Evolutionary conservation across 2,888 invertebrate genomes (phyloP).

Genomic region (Parnassius orleans): DNA sequence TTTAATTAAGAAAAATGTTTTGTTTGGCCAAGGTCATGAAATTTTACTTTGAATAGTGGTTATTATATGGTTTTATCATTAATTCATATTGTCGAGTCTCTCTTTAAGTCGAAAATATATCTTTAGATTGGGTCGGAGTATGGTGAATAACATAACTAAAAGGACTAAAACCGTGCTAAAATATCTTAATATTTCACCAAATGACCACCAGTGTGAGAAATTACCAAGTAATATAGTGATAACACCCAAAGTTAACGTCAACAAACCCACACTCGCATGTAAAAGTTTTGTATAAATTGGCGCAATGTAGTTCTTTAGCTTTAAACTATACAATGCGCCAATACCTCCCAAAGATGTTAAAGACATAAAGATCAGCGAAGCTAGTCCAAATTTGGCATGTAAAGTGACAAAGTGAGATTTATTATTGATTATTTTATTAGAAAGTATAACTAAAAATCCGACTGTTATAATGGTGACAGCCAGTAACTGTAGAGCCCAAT

Average conservation of each 20-base stretch:
- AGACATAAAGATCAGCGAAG: constrained; percentile 63
- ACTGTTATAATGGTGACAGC: constrained; percentile 49
- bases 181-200: constrained; percentile 62
- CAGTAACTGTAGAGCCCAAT: constrained; percentile 70
- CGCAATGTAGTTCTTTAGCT: constrained; percentile 67
- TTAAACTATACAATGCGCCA: constrained; percentile 67
- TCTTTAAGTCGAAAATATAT: constrained; percentile 73
- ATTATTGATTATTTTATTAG: constrained; percentile 61
- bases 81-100: constrained; percentile 62
- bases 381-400: constrained; percentile 71
- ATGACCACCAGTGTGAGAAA: constrained; percentile 67
- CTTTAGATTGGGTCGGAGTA: constrained; percentile 67
- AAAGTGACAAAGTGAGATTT: constrained; percentile 61
- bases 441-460: constrained; percentile 67
- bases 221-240: constrained; percentile 63
- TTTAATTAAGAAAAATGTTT: neutral
- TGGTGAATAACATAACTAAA: constrained; percentile 60
- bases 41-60: neutral
- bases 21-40: constrained; percentile 2
- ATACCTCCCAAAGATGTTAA: constrained; percentile 68
- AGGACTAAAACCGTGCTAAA: constrained; percentile 56
- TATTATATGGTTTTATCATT: constrained; percentile 28
- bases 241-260: constrained; percentile 65
- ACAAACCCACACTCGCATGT: constrained; percentile 64
- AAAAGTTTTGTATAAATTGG: constrained; percentile 72